These are phyloP conservation scores for Patella depressa DNA, from an alignment of 2,888 invertebrate genomes.

Conservation along the genomic window DNA sequence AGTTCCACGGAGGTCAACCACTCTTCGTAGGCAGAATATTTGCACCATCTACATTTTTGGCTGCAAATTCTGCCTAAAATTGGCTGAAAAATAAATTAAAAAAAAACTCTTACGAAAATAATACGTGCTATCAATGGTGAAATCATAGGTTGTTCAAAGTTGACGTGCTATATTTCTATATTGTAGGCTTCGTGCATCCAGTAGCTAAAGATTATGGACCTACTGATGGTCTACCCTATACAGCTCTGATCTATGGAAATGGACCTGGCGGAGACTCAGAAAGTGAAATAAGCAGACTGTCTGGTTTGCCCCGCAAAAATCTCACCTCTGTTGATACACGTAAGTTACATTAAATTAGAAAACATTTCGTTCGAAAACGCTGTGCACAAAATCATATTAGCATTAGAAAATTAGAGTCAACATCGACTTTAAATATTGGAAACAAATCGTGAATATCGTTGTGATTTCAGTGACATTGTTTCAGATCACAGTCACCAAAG, in stretches of 20 bases:
- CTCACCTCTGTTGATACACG: conserved; percentile 45
- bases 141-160: background rate
- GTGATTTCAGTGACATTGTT: no score
- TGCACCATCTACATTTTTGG: no score
- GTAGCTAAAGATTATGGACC: conserved; percentile 13
- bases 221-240: conserved; percentile 53
- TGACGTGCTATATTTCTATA: background rate
- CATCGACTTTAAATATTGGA: no score
- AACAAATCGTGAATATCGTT: no score
- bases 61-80: no score
- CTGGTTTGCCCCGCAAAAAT: conserved; percentile 38
- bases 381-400: background rate
- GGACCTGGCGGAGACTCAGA: conserved; percentile 49
- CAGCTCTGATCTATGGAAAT: conserved; percentile 62
- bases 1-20: no score
- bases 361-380: no score
- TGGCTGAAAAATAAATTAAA: no score
- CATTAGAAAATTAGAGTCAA: background rate
- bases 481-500: no score
- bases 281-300: background rate
- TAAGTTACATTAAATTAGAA: conserved; percentile 29
- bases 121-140: no score
- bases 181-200: conserved; percentile 21
- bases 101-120: no score
- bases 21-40: no score